phyloP scores from a whole-genome alignment of 2,797 vertebrate species.

The Gastrophryne carolinensis region DNA sequence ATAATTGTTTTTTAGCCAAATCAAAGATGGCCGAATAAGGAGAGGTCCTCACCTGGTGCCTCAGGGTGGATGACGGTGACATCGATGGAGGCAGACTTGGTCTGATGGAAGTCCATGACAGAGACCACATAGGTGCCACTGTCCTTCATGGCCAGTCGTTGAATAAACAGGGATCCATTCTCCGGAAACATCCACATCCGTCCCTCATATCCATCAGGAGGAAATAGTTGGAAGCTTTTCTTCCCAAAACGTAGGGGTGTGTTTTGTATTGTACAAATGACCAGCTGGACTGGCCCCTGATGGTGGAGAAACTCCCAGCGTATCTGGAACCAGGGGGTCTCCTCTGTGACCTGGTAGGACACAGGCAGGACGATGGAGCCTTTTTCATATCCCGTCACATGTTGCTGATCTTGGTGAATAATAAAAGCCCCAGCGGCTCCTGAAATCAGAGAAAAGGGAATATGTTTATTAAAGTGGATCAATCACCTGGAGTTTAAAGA shows the following conservation, averaged over 20 bases:
- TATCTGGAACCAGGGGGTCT: constrained; percentile 43
- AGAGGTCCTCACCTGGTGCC: not conserved
- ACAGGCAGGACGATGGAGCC: not conserved
- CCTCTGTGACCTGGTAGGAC: not conserved
- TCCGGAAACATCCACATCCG: constrained; percentile 7
- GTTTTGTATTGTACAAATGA: constrained; percentile 1
- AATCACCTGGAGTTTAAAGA: not conserved
- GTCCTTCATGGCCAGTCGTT: not conserved
- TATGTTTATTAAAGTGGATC: too few species aligned
- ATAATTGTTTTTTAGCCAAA: too few species aligned
- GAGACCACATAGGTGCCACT: not conserved
- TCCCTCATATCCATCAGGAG: not conserved
- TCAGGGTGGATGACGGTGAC: not conserved
- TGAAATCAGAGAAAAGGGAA: not conserved
- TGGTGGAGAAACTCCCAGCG: not conserved
- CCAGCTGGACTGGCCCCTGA: not conserved
- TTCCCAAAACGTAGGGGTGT: too few species aligned
- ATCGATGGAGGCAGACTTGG: not conserved
- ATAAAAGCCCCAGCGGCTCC: not conserved
- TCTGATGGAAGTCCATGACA: not conserved
- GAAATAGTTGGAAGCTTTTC: not conserved
- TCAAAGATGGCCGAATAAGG: too few species aligned
- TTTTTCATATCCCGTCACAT: not conserved
- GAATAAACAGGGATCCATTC: constrained; percentile 10
- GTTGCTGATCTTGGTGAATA: not conserved